Percentiles rank a stretch among this genome's conserved stretches.
Conservation (phyloP, 2,888 invertebrate genomes). For the Drosophila stalkeri region DNA sequence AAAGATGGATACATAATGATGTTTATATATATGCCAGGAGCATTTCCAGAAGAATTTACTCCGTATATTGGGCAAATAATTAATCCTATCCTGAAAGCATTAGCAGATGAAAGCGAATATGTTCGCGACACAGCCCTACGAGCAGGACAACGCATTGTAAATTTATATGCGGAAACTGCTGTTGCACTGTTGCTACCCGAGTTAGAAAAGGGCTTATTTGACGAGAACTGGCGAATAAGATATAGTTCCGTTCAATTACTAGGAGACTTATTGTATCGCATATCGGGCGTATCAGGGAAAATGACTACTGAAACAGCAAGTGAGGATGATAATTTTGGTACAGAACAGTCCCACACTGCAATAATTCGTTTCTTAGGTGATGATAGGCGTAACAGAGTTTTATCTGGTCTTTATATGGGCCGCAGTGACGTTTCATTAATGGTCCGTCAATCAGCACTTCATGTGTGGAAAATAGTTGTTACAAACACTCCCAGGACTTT, state of each 20-base stretch:
- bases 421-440: constrained; percentile 98
- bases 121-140: constrained; percentile 98
- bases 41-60: constrained; percentile 97
- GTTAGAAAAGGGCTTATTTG: constrained; percentile 96
- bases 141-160: constrained; percentile 98
- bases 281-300: constrained; percentile 99
- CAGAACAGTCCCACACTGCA: constrained; percentile 96
- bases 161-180: constrained; percentile 97
- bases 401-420: constrained; percentile 98
- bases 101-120: constrained; percentile 99
- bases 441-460: constrained; percentile 98
- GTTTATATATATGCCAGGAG: constrained; percentile 99
- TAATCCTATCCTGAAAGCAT: constrained; percentile 97
- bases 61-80: constrained; percentile 98
- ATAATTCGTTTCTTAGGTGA: constrained; percentile 95
- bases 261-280: constrained; percentile 97
- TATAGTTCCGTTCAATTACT: constrained; percentile 97
- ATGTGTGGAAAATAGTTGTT: constrained; percentile 99
- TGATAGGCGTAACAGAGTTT: constrained; percentile 95
- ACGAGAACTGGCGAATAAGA: constrained; percentile 99
- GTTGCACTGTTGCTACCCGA: constrained; percentile 97
- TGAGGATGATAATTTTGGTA: constrained; percentile 99
- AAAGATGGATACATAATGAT: constrained; percentile 99
- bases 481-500: constrained; percentile 98
- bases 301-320: constrained; percentile 99